A percentile compares a stretch with the other conserved stretches of the same genome.
These are phyloP conservation scores for Orthonychiurus folsomi DNA, from an alignment of 2,888 invertebrate genomes.

Conservation along the genomic window DNA sequence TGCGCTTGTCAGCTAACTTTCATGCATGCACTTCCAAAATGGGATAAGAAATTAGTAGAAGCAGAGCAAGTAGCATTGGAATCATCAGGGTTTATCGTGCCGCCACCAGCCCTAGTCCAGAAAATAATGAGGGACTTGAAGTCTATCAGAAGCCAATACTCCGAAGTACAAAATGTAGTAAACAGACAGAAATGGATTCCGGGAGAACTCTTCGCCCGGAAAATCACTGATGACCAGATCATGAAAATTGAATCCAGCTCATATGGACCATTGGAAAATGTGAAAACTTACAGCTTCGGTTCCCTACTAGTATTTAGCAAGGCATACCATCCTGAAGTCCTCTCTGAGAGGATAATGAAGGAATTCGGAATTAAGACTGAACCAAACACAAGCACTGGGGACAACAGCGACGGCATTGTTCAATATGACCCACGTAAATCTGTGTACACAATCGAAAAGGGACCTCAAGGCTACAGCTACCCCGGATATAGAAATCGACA, in stretches of 20 bases:
- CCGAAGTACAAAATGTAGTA: conserved; percentile 1
- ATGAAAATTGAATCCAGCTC: conserved; percentile 6
- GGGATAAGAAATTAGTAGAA: conserved; percentile 8
- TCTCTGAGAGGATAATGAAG: background rate
- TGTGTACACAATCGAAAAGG: conserved; percentile 7
- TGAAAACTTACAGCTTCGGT: background rate
- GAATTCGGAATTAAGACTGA: conserved; percentile 8
- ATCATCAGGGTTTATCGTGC: conserved; percentile 5
- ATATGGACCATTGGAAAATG: conserved; percentile 9
- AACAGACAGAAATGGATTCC: conserved; percentile 10
- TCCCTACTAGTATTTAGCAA: conserved; percentile 7
- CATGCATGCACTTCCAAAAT: background rate
- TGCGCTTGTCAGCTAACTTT: background rate
- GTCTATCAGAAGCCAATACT: conserved; percentile 7
- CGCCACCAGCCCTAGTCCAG: background rate
- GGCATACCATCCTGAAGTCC: conserved; percentile 8
- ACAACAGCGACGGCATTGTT: background rate
- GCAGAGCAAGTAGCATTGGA: conserved; percentile 10
- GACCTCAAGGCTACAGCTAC: background rate
- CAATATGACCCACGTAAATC: background rate
- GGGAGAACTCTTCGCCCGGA: conserved; percentile 4
- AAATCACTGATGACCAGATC: conserved; percentile 8
- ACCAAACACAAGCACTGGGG: conserved; percentile 6
- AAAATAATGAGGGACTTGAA: conserved; percentile 11
- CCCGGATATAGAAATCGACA: background rate